Base-by-base conservation (phyloP, 2,888 invertebrate species). In the Laspeyria flexula region DNA sequence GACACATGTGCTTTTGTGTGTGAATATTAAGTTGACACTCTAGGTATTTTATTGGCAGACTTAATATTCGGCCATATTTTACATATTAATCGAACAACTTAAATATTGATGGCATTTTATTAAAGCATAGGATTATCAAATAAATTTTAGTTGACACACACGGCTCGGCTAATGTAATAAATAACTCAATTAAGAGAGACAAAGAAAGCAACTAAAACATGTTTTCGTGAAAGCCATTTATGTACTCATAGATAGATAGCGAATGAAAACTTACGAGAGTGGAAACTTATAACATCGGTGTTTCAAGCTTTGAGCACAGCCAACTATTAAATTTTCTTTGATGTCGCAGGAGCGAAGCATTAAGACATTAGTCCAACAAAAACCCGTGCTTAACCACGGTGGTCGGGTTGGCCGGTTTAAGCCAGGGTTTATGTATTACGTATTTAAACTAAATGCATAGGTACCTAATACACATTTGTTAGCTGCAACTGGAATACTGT, bases 1-100 rank as follows among this genome's bases (percentile, higher is more conserved):
- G 61, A 67, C 67, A 66, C 42, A 50, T 57, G 75, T 77, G 71
- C 63, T 72, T 57, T 58, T 65, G 62, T 69, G 62, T 65, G 55
- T 65, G 56, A 47, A 53, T 63, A n/a, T 45, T 37, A 33, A 45
- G 11, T 45, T 35, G 12, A 40, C 4, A 56, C 29, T 55, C 57
- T 66, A 63, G 42, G 61, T 55, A 50, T 43, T 39, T 31, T 35
- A 53, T 39, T 51, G 23, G 16, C 15, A 39, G 3, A 10, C 11
- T 23, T 18, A 27, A 30, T 11, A 11, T 30, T 11, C 10, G 30
- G 18, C 18, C 2, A 3, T 18, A 18, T 18, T 18, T 2, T 18
- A 3, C 5, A 18, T 18, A 18, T 3, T 18, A 18, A 18, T 3
- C 18, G 2, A 5, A n/a, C n/a, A n/a, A n/a, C n/a, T n/a, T n/a